phyloP scores from a whole-genome alignment of 2,888 invertebrate species.

The Eilema depressum region DNA sequence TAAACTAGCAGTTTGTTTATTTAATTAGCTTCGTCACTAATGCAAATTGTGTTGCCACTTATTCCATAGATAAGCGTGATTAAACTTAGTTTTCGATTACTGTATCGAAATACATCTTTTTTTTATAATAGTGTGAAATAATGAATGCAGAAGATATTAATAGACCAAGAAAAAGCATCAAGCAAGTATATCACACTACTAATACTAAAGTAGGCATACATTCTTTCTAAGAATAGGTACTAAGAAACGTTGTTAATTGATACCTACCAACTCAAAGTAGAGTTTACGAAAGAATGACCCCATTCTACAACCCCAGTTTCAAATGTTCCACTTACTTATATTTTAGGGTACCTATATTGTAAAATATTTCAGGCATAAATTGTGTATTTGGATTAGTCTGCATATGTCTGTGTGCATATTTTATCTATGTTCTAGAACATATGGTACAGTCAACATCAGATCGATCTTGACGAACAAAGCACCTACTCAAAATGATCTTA shows the following conservation, averaged over 20 bases:
- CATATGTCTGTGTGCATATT: no score
- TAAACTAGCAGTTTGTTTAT: slow-evolving; percentile 70
- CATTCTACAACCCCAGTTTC: neutral
- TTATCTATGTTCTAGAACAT: no score
- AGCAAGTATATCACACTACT: neutral
- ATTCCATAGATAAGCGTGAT: slow-evolving; percentile 57
- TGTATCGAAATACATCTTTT: slow-evolving; percentile 5
- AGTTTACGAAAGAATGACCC: neutral
- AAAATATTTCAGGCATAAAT: no score
- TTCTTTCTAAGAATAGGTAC: neutral
- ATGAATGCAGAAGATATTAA: neutral
- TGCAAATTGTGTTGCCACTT: slow-evolving; percentile 66
- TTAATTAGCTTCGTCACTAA: slow-evolving; percentile 69
- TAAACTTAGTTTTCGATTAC: slow-evolving; percentile 60
- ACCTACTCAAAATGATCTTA: no score
- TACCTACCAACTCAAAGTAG: neutral
- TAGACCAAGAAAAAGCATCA: neutral
- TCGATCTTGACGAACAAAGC: no score
- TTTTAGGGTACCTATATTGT: slow-evolving; percentile 7
- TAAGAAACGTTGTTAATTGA: neutral
- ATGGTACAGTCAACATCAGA: no score
- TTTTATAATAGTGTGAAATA: neutral
- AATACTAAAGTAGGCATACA: no score
- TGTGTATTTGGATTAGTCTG: no score
- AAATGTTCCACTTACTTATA: neutral